These are phyloP conservation scores for Otus scops DNA, from an alignment of 2,797 vertebrate species.

Conservation along the genomic window DNA sequence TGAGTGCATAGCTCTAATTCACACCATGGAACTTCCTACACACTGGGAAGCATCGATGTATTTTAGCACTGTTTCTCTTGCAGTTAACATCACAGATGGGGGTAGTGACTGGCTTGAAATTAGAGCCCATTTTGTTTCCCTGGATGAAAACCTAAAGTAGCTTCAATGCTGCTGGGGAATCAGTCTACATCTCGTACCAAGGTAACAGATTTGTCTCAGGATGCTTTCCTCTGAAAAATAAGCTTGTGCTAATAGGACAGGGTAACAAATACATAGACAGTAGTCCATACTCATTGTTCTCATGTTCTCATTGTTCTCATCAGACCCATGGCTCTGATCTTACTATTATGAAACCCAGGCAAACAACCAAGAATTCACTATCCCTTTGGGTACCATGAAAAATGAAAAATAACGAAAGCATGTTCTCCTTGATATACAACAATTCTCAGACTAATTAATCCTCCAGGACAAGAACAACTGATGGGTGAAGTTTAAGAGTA, in stretches of 20 bases:
- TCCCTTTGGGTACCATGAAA: not conserved
- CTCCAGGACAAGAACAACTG: not conserved
- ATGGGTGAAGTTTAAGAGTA: constrained; percentile 18
- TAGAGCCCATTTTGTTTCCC: not conserved
- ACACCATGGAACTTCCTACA: not conserved
- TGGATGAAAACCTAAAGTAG: not conserved
- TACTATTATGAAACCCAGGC: not conserved
- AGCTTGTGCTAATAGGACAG: not conserved
- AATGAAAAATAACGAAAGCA: not conserved
- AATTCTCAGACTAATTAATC: not conserved
- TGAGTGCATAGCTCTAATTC: not conserved
- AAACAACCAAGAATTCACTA: not conserved
- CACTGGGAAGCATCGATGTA: not conserved
- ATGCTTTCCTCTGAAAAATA: not conserved
- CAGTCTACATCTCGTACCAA: not conserved
- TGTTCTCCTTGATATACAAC: not conserved
- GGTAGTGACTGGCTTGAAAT: not conserved
- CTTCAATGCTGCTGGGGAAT: not conserved
- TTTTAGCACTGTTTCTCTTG: not conserved
- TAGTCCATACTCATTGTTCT: not conserved
- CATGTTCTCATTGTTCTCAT: not conserved
- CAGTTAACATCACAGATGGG: not conserved
- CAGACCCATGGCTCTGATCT: not conserved
- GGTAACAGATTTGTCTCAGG: not conserved
- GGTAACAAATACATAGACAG: not conserved